A percentile compares a stretch with the other conserved stretches of the same genome.
phyloP scores from a whole-genome alignment of 2,113 vertebrate genomes.

The Oryzias javanicus region DNA sequence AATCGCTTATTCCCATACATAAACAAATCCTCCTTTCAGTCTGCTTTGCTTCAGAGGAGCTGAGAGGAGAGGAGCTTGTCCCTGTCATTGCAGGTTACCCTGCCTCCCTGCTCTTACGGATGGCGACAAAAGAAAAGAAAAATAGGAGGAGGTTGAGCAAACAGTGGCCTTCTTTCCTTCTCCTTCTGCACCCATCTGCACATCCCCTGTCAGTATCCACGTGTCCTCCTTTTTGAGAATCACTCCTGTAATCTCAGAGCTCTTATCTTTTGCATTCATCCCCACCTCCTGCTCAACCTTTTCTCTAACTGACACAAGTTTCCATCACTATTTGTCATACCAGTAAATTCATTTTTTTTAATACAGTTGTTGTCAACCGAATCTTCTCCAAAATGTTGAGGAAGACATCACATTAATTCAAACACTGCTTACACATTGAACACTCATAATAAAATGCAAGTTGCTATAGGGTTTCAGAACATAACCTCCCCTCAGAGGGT shows the following conservation, averaged over 20 bases:
- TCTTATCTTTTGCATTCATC: background rate
- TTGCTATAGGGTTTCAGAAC: background rate
- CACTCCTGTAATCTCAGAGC: slow-evolving; percentile 17
- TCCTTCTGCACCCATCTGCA: slow-evolving; percentile 34
- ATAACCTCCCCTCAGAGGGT: slow-evolving; percentile 28
- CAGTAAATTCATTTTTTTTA: background rate
- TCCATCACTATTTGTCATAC: slow-evolving; percentile 9
- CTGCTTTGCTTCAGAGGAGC: slow-evolving; percentile 59
- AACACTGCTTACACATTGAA: too few species aligned
- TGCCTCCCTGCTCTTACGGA: slow-evolving; percentile 48
- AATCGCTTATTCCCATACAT: slow-evolving; percentile 33
- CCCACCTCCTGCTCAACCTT: slow-evolving; percentile 28
- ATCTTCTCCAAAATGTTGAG: too few species aligned
- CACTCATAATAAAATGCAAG: too few species aligned
- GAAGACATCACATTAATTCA: too few species aligned
- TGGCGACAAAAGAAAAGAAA: slow-evolving; percentile 46
- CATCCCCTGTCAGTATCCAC: slow-evolving; percentile 12
- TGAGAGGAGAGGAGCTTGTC: slow-evolving; percentile 58
- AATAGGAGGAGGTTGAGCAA: slow-evolving; percentile 34
- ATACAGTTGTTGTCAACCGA: too few species aligned
- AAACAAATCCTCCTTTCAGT: slow-evolving; percentile 45
- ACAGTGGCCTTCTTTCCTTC: slow-evolving; percentile 44
- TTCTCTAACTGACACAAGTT: too few species aligned
- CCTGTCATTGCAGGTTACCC: slow-evolving; percentile 65
- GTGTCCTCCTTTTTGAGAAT: slow-evolving; percentile 5